Base-by-base conservation (phyloP, 1,140 invertebrate genomes). In the Antheraea pernyi region DNA sequence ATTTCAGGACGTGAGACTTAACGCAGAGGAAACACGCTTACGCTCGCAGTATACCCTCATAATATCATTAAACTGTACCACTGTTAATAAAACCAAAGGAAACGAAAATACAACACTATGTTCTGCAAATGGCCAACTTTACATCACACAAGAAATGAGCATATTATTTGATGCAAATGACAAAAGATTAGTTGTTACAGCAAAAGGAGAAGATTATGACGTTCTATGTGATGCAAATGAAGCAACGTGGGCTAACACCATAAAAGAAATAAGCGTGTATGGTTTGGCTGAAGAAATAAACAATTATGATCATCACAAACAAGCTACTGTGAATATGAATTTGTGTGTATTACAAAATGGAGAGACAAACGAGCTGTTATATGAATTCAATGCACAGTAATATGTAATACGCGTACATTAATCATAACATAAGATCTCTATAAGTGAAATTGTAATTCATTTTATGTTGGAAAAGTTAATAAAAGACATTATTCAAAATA, bases 251-350 rank as follows among this genome's bases (percentile, higher is more conserved):
- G 71, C 70, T 13, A 70, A 74, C 19, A 65, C 64, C 13, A 73
- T 86, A 10, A 72, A 70, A 39, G 68, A 82, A 67, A 75, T 86
- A 16, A 79, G 66, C 19, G 65, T 88, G 16, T 89, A 82, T 58
- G 87, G 87, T 6, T 66, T 89, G 0, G 63, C 79, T 3, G 70
- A 76, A 5, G 70, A 78, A 9, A 10, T 71, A 11, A 86, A 89
- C 58, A 88, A 89, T 68, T 81, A 79, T 22, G 87, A 88, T 75
- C 68, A 81, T 58, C 65, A 80, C 61, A 80, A 71, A 74, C 36
- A 75, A 37, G 39, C 81, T 6, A 53, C 11, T 8, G 46, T 62
- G 4, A 60, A 59, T 22, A 70, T 82, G 18, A 67, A 86, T 71
- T 79, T 89, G 13, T 89, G 86, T 68, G 9, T 70, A 8, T 78